Evolutionary conservation across 1,140 invertebrate genomes (phyloP), one percentile per base, ranked within the genome.

Genomic region (Drosophila navojoa): DNA sequence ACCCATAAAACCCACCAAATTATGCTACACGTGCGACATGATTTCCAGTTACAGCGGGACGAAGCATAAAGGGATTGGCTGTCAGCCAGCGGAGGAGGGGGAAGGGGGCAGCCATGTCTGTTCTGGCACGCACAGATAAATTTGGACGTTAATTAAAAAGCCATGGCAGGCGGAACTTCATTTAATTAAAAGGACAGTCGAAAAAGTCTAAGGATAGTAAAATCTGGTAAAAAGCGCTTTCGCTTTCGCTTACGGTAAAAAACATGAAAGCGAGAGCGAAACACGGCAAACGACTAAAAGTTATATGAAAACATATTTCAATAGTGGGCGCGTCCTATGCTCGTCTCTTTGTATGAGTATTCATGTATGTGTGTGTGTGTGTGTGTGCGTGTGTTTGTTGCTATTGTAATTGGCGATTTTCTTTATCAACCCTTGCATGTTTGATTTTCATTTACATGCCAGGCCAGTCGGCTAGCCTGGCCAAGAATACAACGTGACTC

Each of bases 361-460:
- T 1, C 29, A 0, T 68, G 4, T 42, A 4, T 57, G 5, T 52
- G 25, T 64, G 44, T 57, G 60, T 52, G 29, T 76, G 29, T 60
- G 32, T 32, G 32, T 9, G 6, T 32, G 32, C 27, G 11, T 60
- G 53, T 57, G 40, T 72, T 4, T 62, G 15, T 59, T 45, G 50
- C 38, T 64, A 35, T 70, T 63, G 57, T 79, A 81, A 73, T 89
- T 90, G 64, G 89, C 84, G 89, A 91, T 91, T 89, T 90, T 89
- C 76, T 80, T 89, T 79, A 91, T 91, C 89, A 91, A 91, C 85
- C 84, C 90, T 91, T 91, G 90, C 90, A 91, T 91, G 90, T 91
- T 91, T 91, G 90, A 91, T 91, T 91, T 91, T 91, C 90, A 91
- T 91, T 91, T 91, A 90, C 85, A 91, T 91, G 74, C 61, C 61